phyloP scores from a whole-genome alignment of 2,888 invertebrate species.

The Melanargia galathea region DNA sequence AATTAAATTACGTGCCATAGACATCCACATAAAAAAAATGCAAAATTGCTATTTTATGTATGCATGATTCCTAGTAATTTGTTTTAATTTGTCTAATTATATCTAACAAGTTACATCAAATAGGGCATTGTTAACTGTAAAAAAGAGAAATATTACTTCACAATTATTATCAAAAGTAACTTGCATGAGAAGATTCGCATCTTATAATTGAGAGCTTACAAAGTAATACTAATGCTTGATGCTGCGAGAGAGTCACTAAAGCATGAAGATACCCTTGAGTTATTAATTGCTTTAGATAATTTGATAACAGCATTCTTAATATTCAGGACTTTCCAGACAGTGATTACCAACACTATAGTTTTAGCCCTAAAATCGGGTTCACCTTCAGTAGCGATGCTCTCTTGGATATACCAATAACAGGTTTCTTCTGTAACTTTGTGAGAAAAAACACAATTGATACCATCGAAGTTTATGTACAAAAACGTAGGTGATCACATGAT shows the following conservation, averaged over 20 bases:
- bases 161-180: slow-evolving; percentile 1
- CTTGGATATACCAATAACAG: slow-evolving; percentile 49
- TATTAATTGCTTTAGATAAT: slow-evolving; percentile 47
- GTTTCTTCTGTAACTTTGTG: slow-evolving; percentile 61
- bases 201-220: slow-evolving; percentile 49
- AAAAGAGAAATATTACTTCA: slow-evolving; percentile 5
- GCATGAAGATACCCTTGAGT: slow-evolving; percentile 51
- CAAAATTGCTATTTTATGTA: slow-evolving; percentile 50
- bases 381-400: slow-evolving; percentile 58
- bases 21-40: slow-evolving; percentile 18
- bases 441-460: slow-evolving; percentile 50
- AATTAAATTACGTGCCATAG: slow-evolving; percentile 18
- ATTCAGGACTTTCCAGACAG: slow-evolving; percentile 69
- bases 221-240: slow-evolving; percentile 62
- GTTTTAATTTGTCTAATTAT: slow-evolving; percentile 23
- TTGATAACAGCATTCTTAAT: slow-evolving; percentile 65
- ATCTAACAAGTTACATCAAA: slow-evolving; percentile 31
- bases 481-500: slow-evolving; percentile 74
- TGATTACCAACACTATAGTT: slow-evolving; percentile 62
- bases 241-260: slow-evolving; percentile 55
- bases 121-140: slow-evolving; percentile 30
- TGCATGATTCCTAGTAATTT: slow-evolving; percentile 52
- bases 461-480: slow-evolving; percentile 58
- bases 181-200: slow-evolving; percentile 33
- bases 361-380: slow-evolving; percentile 74